Percentiles rank a stretch among this genome's conserved stretches.
phyloP scores from a whole-genome alignment of 2,113 vertebrate species.

The Alligator mississippiensis region DNA sequence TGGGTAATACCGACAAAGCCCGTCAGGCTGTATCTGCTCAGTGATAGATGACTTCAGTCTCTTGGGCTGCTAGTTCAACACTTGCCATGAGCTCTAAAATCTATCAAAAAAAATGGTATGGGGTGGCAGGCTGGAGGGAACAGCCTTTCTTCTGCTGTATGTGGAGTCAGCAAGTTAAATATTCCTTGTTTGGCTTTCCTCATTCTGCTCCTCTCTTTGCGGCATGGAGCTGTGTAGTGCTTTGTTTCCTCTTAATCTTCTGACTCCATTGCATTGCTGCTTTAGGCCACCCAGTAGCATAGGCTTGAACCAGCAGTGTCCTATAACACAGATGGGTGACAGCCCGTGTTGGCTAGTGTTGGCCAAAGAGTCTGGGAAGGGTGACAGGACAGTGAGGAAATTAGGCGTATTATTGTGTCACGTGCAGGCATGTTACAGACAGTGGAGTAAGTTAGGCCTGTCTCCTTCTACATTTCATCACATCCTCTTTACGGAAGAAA shows the following conservation, averaged over 20 bases:
- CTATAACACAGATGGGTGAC: background rate
- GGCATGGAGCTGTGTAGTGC: background rate
- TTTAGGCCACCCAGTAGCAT: background rate
- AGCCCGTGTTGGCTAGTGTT: background rate
- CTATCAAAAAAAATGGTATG: background rate
- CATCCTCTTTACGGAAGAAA: background rate
- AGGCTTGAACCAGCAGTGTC: background rate
- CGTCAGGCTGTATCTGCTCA: background rate
- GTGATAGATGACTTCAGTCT: background rate
- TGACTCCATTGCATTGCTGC: background rate
- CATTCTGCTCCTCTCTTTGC: background rate
- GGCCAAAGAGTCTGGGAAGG: background rate
- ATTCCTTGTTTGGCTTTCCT: background rate
- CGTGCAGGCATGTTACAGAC: background rate
- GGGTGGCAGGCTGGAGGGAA: background rate
- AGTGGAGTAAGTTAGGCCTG: background rate
- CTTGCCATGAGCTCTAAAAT: background rate
- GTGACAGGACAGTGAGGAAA: background rate
- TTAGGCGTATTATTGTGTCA: background rate
- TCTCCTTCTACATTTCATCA: background rate
- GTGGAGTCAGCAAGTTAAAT: background rate
- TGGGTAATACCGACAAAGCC: background rate
- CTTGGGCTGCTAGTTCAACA: background rate
- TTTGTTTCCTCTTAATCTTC: background rate
- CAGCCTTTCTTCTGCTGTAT: background rate